Evolutionary conservation across 2,888 invertebrate genomes (phyloP), one percentile per base, ranked within the genome.

Genomic region (Stramonita haemastoma): DNA sequence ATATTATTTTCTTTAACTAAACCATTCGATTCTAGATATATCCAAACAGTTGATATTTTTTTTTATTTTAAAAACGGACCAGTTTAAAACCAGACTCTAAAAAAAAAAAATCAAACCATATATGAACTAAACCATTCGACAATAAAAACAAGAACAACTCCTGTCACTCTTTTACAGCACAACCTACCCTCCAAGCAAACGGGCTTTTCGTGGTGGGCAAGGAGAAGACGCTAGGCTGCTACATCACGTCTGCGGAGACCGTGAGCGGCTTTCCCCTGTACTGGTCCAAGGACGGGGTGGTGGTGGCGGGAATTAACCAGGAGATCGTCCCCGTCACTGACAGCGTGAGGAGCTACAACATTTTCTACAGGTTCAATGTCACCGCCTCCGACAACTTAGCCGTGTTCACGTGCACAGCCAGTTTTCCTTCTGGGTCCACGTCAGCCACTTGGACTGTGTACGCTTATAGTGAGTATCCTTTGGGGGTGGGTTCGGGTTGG

Each of bases 191-290:
- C 46, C 34, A 36, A 15, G 87, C 36, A 5, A 46, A 70, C 87
- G 87, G 87, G 6, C 15, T 81, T 26, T 87, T 87, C 60, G 73
- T 87, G 29, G 81, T 81, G 57, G 87, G 87, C 26, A 26, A 77
- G 17, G 60, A 79, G 57, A 87, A 87, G 81, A 57, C 87, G 26
- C 2, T 87, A 57, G 34, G 32, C 60, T 87, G 87, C 46, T 60
- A 57, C 87, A 57, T 87, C 81, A 81, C 29, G 57, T 56, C 57
- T 32, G 56, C 79, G 32, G 87, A 79, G 29, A 29, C 29, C 15
- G 29, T 6, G 36, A 46, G 0, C 26, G 22, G 22, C 15, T 87
- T 87, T n/a, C 87, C 87, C n/a, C 46, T 87, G 32, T 46, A 73
- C 17, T 87, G 87, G 87, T n/a, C 87, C 13, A 36, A 46, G 22